Conservation (phyloP, 1,140 invertebrate genomes). For the Magallana gigas region DNA sequence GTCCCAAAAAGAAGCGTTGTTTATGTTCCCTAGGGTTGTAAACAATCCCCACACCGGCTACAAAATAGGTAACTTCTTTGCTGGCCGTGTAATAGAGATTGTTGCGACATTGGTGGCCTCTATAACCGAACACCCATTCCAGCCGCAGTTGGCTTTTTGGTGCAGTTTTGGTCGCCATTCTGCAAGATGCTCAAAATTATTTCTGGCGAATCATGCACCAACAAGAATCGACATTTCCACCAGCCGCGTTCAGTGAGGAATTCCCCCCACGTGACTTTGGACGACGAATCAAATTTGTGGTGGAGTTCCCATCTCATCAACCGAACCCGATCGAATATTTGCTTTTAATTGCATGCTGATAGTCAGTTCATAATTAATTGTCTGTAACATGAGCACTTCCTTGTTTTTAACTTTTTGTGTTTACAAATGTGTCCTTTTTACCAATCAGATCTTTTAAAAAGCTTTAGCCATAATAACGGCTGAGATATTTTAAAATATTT, state of each 20-base stretch:
- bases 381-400: too few relatives aligned
- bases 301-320: background rate
- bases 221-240: slow-evolving; percentile 36
- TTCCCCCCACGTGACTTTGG: slow-evolving; percentile 24
- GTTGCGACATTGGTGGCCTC: slow-evolving; percentile 79
- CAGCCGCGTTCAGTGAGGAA: slow-evolving; percentile 29
- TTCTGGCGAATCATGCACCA: slow-evolving; percentile 32
- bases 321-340: background rate
- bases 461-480: too few relatives aligned
- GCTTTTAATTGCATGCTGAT: too few relatives aligned
- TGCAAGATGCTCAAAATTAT: background rate
- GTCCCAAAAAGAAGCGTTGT: slow-evolving; percentile 79
- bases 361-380: too few relatives aligned
- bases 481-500: too few relatives aligned
- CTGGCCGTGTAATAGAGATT: slow-evolving; percentile 77
- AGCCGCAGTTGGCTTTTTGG: slow-evolving; percentile 75
- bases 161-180: slow-evolving; percentile 66
- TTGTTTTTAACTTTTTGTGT: too few relatives aligned
- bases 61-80: slow-evolving; percentile 79
- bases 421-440: too few relatives aligned
- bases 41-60: slow-evolving; percentile 79
- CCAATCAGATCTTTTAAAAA: too few relatives aligned
- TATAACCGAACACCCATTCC: slow-evolving; percentile 80
- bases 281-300: background rate
- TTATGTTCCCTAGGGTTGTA: slow-evolving; percentile 75